These are phyloP conservation scores for Micrastur ruficollis DNA, from an alignment of 2,797 vertebrate genomes.

Conservation along the genomic window DNA sequence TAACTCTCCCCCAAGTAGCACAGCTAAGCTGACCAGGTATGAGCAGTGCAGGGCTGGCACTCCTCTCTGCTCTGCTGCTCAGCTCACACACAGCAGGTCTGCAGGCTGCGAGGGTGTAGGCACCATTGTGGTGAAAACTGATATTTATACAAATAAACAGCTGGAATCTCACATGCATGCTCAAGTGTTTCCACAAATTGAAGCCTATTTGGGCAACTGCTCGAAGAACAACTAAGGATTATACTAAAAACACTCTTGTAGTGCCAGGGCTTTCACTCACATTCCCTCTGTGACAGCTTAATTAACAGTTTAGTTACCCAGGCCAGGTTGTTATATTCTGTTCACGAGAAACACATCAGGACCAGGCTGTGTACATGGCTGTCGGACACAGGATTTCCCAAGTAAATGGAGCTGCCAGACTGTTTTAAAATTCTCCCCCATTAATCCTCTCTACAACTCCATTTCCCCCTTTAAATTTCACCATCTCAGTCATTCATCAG, in stretches of 20 bases:
- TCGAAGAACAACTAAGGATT: neutral
- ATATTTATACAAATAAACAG: neutral
- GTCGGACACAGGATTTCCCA: neutral
- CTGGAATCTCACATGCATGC: neutral
- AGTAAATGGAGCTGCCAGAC: neutral
- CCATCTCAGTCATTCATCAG: neutral
- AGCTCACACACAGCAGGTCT: neutral
- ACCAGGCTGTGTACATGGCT: rapidly evolving
- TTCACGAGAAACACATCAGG: neutral
- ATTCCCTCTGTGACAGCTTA: neutral
- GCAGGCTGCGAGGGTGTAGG: neutral
- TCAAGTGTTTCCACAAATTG: neutral
- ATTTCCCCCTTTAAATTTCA: neutral
- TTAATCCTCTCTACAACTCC: neutral
- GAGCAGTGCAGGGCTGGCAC: rapidly evolving
- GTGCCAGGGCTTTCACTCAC: neutral
- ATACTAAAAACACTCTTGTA: neutral
- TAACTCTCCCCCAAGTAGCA: neutral
- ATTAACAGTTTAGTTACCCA: neutral
- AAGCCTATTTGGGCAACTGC: neutral
- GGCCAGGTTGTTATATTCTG: neutral
- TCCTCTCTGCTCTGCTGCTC: neutral
- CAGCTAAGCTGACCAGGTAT: neutral
- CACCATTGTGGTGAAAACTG: neutral
- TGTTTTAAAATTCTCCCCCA: neutral